phyloP scores from a whole-genome alignment of 2,888 invertebrate species.

The Achlya flavicornis region DNA sequence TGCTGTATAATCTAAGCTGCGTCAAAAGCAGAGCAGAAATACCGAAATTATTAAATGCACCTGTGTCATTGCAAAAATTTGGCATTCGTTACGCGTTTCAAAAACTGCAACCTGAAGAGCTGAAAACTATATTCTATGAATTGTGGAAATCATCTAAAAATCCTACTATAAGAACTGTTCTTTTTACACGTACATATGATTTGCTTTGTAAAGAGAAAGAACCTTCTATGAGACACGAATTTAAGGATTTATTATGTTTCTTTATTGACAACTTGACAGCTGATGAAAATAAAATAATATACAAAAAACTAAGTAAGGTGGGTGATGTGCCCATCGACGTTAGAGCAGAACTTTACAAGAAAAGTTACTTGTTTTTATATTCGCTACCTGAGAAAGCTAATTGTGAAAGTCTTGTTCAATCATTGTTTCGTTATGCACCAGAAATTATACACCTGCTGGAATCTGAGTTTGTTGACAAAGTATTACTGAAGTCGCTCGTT shows the following conservation, averaged over 20 bases:
- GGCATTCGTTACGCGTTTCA: constrained; percentile 58
- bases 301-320: constrained; percentile 45
- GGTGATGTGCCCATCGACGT: constrained; percentile 45
- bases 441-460: constrained; percentile 50
- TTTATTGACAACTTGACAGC: constrained; percentile 60
- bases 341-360: constrained; percentile 50
- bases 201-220: constrained; percentile 55
- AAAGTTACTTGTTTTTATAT: constrained; percentile 57
- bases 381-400: constrained; percentile 30
- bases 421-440: constrained; percentile 42
- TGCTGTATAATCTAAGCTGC: constrained; percentile 57
- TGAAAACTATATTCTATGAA: constrained; percentile 48
- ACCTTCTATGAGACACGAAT: constrained; percentile 34
- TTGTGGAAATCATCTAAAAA: constrained; percentile 61
- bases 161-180: constrained; percentile 57
- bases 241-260: constrained; percentile 54
- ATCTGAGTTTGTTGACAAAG: constrained; percentile 46
- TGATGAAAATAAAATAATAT: constrained; percentile 60
- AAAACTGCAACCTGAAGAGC: constrained; percentile 47
- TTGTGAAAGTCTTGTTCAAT: constrained; percentile 30
- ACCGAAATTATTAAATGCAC: constrained; percentile 52
- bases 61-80: constrained; percentile 68
- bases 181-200: constrained; percentile 56
- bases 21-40: constrained; percentile 35
- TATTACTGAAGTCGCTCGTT: constrained; percentile 50